phyloP scores from a whole-genome alignment of 2,113 vertebrate genomes.

The Ptyas mucosa region DNA sequence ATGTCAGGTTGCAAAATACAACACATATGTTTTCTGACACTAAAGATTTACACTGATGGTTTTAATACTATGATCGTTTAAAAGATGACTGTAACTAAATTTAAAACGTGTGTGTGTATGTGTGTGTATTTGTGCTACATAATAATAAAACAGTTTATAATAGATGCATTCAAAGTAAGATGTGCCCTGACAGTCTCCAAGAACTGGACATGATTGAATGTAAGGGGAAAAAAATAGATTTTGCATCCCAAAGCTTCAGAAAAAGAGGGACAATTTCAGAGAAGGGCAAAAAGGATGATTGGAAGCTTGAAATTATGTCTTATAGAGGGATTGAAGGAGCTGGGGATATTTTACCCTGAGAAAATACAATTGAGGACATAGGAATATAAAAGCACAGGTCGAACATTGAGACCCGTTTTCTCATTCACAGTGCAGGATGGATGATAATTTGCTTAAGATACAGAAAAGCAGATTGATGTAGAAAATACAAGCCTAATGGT shows the following conservation, averaged over 20 bases:
- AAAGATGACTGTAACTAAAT: not conserved
- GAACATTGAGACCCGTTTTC: not conserved
- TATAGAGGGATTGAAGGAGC: not conserved
- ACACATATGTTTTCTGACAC: not conserved
- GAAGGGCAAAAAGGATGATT: not conserved
- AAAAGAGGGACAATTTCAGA: not conserved
- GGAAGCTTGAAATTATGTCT: not conserved
- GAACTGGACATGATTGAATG: not conserved
- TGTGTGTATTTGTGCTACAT: not conserved
- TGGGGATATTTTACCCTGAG: not conserved
- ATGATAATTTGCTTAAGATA: not conserved
- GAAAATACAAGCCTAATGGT: not conserved
- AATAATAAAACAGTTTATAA: not conserved
- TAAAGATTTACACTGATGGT: not conserved
- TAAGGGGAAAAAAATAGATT: not conserved
- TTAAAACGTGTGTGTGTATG: not conserved
- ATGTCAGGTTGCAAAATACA: not conserved
- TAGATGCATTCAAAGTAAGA: not conserved
- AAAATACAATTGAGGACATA: not conserved
- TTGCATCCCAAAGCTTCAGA: not conserved
- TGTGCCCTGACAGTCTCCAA: too few relatives aligned
- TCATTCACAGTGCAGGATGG: not conserved
- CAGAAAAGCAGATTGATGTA: not conserved
- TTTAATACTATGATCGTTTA: constrained; percentile 1
- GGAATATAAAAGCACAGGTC: not conserved